Conservation (phyloP, 2,888 invertebrate genomes). For the Scrobipalpa costella region DNA sequence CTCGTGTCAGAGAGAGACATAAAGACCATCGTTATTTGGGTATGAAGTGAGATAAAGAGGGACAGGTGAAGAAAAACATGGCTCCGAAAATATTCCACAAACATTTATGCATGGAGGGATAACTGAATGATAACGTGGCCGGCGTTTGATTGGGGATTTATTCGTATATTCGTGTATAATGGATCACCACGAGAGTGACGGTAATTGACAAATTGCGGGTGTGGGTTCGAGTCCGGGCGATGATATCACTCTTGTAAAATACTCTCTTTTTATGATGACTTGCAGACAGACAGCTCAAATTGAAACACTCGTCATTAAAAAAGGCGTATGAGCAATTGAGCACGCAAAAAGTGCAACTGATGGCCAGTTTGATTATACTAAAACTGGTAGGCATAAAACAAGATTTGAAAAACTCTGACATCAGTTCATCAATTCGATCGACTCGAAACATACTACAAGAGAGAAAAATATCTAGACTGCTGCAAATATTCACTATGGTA, state of each 20-base stretch:
- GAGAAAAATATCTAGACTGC: no score
- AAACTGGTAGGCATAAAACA: no score
- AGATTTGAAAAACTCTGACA: no score
- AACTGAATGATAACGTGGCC: slow-evolving; percentile 67
- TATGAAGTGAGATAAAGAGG: neutral
- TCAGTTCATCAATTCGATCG: no score
- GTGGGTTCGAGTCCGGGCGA: neutral
- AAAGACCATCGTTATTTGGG: neutral
- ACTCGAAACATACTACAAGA: no score
- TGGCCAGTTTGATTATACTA: no score
- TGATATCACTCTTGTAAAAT: slow-evolving; percentile 12
- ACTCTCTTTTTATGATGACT: neutral
- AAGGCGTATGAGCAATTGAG: neutral
- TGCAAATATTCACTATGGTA: no score
- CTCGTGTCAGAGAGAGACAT: slow-evolving; percentile 1
- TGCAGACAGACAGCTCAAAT: slow-evolving; percentile 48
- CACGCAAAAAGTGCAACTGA: no score
- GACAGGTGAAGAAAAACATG: slow-evolving; percentile 52
- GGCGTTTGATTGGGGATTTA: slow-evolving; percentile 62
- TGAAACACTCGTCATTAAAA: neutral
- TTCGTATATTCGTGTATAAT: slow-evolving; percentile 39
- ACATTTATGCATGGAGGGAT: slow-evolving; percentile 78
- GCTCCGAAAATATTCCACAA: slow-evolving; percentile 73
- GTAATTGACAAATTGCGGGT: slow-evolving; percentile 27
- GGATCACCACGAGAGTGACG: slow-evolving; percentile 25